phyloP scores from a whole-genome alignment of 2,797 vertebrate genomes.

The Diglossa cyanea region DNA sequence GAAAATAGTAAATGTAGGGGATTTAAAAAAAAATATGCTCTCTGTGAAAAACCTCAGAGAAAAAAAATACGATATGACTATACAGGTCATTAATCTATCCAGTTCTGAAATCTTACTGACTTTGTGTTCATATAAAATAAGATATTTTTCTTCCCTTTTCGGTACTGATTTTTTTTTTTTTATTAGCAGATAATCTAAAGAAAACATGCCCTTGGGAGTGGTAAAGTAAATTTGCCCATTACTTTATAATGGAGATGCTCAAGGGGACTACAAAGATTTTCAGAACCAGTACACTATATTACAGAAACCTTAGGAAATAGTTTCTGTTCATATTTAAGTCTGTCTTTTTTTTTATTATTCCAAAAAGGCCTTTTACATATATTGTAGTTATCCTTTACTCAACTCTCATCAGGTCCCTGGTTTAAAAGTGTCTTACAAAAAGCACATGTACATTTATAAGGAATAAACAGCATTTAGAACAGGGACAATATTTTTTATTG shows the following conservation, averaged over 20 bases:
- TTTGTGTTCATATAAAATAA: not conserved
- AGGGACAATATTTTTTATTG: not conserved
- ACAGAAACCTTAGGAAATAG: not conserved
- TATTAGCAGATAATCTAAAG: not conserved
- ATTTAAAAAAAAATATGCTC: rapidly evolving
- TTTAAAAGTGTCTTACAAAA: not conserved
- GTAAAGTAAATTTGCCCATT: not conserved
- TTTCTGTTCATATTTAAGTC: not conserved
- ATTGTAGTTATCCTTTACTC: not conserved
- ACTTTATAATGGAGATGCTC: not conserved
- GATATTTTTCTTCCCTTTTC: not conserved
- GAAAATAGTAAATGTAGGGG: not conserved
- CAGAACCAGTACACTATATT: not conserved
- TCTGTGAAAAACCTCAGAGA: not conserved
- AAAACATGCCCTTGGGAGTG: not conserved
- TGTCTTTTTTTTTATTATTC: not conserved
- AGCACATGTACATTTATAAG: not conserved
- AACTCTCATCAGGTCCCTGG: not conserved
- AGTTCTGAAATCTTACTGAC: not conserved
- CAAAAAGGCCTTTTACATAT: not conserved
- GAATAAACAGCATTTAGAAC: not conserved
- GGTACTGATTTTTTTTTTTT: no score
- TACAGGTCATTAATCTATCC: not conserved
- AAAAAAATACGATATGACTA: not conserved
- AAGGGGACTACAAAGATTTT: not conserved